Base-by-base conservation (phyloP, 1,140 invertebrate species). In the Oreohelix idahoensis region DNA sequence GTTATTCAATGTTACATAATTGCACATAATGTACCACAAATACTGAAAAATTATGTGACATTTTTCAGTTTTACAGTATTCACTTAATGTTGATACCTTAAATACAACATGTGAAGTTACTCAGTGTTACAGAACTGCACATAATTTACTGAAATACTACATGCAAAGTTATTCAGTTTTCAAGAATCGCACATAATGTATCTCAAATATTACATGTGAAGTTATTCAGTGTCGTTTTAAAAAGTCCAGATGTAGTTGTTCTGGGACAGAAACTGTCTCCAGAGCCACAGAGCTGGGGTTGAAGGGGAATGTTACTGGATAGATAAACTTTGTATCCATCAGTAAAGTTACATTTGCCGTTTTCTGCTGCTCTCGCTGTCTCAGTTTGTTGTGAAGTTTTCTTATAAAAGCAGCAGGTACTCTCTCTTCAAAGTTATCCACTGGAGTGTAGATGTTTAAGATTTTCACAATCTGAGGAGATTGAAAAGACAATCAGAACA, bases 191-290 rank as follows among this genome's bases (percentile, higher is more conserved):
- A n/a, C n/a, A n/a, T n/a, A n/a, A n/a, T n/a, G n/a, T n/a, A n/a
- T n/a, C n/a, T n/a, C n/a, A n/a, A n/a, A n/a, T n/a, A n/a, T n/a
- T n/a, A 26, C 20, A 17, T 13, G 20, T 13, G 39, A n/a, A 20
- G 15, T 63, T n/a, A 71, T 32, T 81, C 17, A 79, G 39, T 73
- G 49, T 29, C 51, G 73, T 51, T 69, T 45, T 79, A 93, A 85
- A 66, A 92, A 89, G 36, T 88, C 89, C 42, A 93, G 84, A 78
- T 87, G 85, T 17, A 93, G 84, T 85, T 96, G 95, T 42, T 90
- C 83, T 0, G 98, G 98, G 88, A 98, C 93, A 85, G 97, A 96
- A 84, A 99, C 95, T 79, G 97, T 96, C 92, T 99, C 97, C 63
- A 99, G 93, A 71, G 96, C 95, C 83, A 99, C 97, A 49, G 94